A percentile compares a stretch with the other conserved stretches of the same genome.
These are phyloP conservation scores for Anagyrus pseudococci DNA, from an alignment of 2,888 invertebrate genomes.

Conservation along the genomic window DNA sequence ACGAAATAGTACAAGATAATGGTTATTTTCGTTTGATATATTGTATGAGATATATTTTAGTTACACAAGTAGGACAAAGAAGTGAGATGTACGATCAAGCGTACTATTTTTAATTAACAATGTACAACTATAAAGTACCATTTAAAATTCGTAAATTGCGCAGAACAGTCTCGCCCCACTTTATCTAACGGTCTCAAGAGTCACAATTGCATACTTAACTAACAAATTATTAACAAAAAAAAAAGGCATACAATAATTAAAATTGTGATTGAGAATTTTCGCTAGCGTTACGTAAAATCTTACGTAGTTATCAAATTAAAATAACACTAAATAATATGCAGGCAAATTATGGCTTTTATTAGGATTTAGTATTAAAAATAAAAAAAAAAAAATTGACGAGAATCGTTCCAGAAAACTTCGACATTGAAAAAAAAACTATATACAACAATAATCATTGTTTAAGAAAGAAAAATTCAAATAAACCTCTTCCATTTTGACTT, in stretches of 20 bases:
- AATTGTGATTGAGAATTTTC: too few species aligned
- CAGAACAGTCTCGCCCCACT: too few species aligned
- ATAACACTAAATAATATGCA: too few species aligned
- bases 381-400: not conserved
- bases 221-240: too few species aligned
- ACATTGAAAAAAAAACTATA: slow-evolving; percentile 21
- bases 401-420: not conserved
- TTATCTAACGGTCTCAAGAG: too few species aligned
- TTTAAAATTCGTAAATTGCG: too few species aligned
- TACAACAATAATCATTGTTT: slow-evolving; percentile 18
- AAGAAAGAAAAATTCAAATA: too few species aligned
- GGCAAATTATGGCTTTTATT: slow-evolving; percentile 15
- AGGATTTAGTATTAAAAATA: slow-evolving; percentile 18
- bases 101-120: slow-evolving; percentile 22
- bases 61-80: slow-evolving; percentile 39
- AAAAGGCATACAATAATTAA: too few species aligned
- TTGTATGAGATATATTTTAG: slow-evolving; percentile 45
- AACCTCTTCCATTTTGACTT: slow-evolving; percentile 37
- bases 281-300: too few species aligned
- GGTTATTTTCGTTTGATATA: slow-evolving; percentile 42
- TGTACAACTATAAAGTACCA: too few species aligned
- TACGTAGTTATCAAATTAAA: not conserved
- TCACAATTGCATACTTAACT: too few species aligned
- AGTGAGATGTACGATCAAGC: slow-evolving; percentile 5
- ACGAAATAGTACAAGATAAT: slow-evolving; percentile 46